These are phyloP conservation scores for Morinoia aosen DNA, from an alignment of 2,888 invertebrate genomes.

Conservation along the genomic window DNA sequence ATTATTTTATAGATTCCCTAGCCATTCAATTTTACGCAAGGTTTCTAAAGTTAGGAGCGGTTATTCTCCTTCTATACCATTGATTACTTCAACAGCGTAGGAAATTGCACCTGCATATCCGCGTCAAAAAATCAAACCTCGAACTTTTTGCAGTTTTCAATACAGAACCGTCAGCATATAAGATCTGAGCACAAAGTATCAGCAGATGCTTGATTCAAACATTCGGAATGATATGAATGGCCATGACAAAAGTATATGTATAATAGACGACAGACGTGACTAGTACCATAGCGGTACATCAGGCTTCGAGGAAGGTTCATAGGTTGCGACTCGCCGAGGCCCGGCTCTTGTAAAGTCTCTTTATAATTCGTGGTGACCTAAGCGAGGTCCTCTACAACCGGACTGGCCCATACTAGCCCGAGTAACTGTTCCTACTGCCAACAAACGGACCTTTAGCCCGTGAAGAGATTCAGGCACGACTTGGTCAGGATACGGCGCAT, in stretches of 20 bases:
- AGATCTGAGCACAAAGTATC: too few relatives aligned
- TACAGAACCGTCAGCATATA: too few relatives aligned
- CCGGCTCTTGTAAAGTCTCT: neutral
- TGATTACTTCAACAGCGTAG: neutral
- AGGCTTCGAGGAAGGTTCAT: neutral
- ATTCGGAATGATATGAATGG: neutral
- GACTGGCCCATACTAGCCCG: conserved; percentile 14
- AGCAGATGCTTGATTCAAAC: neutral
- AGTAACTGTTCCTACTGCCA: neutral
- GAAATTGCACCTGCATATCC: too few relatives aligned
- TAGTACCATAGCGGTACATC: neutral
- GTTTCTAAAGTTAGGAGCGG: too few relatives aligned
- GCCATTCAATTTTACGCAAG: neutral
- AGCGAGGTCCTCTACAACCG: neutral
- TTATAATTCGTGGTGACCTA: neutral
- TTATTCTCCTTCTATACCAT: neutral
- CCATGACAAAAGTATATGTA: neutral
- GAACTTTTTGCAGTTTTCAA: too few relatives aligned
- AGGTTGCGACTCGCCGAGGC: neutral
- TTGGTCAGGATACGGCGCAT: neutral
- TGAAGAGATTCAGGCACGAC: neutral
- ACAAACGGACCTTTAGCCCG: conserved; percentile 7
- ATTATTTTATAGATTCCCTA: neutral
- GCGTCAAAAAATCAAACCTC: neutral
- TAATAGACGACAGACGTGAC: neutral